Evolutionary conservation across 2,113 vertebrate species (phyloP).

Genomic region (Cyprinodon brontotheroides): DNA sequence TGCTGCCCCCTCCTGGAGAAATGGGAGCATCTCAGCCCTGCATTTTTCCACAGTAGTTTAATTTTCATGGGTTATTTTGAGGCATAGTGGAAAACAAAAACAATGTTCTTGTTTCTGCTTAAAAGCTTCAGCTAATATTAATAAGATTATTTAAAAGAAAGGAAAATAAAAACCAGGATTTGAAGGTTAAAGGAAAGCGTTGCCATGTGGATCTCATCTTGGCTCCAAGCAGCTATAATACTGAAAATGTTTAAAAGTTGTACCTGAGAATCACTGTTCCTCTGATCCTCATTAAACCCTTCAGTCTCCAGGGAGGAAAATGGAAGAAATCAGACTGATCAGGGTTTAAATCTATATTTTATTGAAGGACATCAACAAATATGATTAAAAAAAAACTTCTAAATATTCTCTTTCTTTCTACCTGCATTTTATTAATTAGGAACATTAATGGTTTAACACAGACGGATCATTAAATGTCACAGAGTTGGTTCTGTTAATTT

Average conservation of each 20-base stretch:
- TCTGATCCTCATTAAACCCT: background rate
- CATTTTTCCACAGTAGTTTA: background rate
- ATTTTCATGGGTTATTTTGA: too few species aligned
- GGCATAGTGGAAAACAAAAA: too few species aligned
- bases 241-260: slow-evolving; percentile 21
- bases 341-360: background rate
- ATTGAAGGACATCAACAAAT: too few species aligned
- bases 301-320: too few species aligned
- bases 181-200: slow-evolving; percentile 15
- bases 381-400: too few species aligned
- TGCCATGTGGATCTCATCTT: slow-evolving; percentile 51
- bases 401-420: too few species aligned
- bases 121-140: background rate
- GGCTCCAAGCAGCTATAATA: slow-evolving; percentile 17
- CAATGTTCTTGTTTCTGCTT: background rate
- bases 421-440: too few species aligned
- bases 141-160: slow-evolving; percentile 15
- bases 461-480: too few species aligned
- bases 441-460: too few species aligned
- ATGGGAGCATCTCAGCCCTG: background rate
- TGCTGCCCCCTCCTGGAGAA: background rate
- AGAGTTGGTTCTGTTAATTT: too few species aligned
- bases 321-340: background rate
- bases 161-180: slow-evolving; percentile 39
- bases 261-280: slow-evolving; percentile 53